Conservation (phyloP, 2,797 vertebrate species). For the Bryconaethiops microstoma region DNA sequence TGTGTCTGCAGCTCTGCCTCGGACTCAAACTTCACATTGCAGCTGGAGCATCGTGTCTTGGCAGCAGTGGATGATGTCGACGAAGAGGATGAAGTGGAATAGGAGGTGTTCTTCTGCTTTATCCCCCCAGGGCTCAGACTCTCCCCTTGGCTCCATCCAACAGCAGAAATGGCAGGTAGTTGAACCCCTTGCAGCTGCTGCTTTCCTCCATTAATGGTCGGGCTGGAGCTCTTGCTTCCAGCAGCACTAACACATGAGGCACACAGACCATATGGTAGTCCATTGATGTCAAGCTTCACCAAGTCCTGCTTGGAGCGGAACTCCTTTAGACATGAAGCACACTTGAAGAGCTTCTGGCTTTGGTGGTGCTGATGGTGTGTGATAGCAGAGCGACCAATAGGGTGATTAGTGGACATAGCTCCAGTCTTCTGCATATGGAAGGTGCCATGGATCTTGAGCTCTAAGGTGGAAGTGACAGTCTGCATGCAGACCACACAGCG, state of each 20-base stretch:
- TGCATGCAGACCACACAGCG: slow-evolving; percentile 99
- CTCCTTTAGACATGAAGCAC: slow-evolving; percentile 96
- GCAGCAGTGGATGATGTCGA: slow-evolving; percentile 77
- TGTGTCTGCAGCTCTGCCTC: slow-evolving; percentile 96
- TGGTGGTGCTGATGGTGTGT: slow-evolving; percentile 82
- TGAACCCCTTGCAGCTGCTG: slow-evolving; percentile 70
- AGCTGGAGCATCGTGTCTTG: slow-evolving; percentile 96
- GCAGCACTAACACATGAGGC: slow-evolving; percentile 89
- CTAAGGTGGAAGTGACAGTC: slow-evolving; percentile 97
- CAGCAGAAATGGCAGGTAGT: slow-evolving; percentile 69
- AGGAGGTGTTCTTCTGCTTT: slow-evolving; percentile 87
- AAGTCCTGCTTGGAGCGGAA: slow-evolving; percentile 96
- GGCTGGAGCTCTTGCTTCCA: slow-evolving; percentile 91
- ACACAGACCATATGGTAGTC: slow-evolving; percentile 95
- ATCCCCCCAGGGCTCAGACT: slow-evolving; percentile 86
- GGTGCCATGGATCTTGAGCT: slow-evolving; percentile 98
- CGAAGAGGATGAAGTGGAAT: slow-evolving; percentile 81
- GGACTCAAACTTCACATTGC: slow-evolving; percentile 98
- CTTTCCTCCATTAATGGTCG: slow-evolving; percentile 78
- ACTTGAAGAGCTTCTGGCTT: slow-evolving; percentile 89
- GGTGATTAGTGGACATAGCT: slow-evolving; percentile 80
- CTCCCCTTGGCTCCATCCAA: slow-evolving; percentile 85
- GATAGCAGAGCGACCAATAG: slow-evolving; percentile 67
- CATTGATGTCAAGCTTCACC: slow-evolving; percentile 97
- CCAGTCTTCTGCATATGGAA: slow-evolving; percentile 99